Percentiles rank a stretch among this genome's conserved stretches.
Conservation (phyloP, 2,113 vertebrate genomes). For the Polypterus bichir region DNA sequence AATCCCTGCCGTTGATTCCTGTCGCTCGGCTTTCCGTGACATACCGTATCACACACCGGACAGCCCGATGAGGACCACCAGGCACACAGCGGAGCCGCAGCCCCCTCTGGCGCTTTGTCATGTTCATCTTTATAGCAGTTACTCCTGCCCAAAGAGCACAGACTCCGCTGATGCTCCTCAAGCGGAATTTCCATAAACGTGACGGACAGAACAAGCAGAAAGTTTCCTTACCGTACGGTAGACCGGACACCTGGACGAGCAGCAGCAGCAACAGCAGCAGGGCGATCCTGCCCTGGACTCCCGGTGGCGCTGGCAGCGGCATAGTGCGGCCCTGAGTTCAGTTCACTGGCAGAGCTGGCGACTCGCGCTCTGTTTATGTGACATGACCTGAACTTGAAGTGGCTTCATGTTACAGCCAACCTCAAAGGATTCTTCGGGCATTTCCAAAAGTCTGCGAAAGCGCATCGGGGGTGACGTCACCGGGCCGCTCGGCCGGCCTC, state of each 20-base stretch:
- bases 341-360: constrained; percentile 64
- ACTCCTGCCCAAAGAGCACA: no score
- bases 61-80: no score
- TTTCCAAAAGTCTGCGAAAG: constrained; percentile 22
- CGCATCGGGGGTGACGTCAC: constrained; percentile 25
- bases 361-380: constrained; percentile 24
- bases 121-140: no score
- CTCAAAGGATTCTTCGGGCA: constrained; percentile 33
- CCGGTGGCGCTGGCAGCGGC: constrained; percentile 37
- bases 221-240: constrained; percentile 48
- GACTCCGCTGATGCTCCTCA: no score
- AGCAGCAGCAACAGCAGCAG: constrained; percentile 32
- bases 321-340: constrained; percentile 56
- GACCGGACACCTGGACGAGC: constrained; percentile 34
- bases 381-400: constrained; percentile 37
- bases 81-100: no score
- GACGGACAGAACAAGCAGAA: no score
- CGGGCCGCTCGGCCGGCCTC: constrained; percentile 25
- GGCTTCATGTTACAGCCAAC: constrained; percentile 51
- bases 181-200: no score
- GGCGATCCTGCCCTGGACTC: constrained; percentile 21
- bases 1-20: no score
- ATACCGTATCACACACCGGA: no score
- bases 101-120: no score
- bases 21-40: no score